Base-by-base conservation (phyloP, 2,797 vertebrate genomes). In the Eupleurogrammus muticus region DNA sequence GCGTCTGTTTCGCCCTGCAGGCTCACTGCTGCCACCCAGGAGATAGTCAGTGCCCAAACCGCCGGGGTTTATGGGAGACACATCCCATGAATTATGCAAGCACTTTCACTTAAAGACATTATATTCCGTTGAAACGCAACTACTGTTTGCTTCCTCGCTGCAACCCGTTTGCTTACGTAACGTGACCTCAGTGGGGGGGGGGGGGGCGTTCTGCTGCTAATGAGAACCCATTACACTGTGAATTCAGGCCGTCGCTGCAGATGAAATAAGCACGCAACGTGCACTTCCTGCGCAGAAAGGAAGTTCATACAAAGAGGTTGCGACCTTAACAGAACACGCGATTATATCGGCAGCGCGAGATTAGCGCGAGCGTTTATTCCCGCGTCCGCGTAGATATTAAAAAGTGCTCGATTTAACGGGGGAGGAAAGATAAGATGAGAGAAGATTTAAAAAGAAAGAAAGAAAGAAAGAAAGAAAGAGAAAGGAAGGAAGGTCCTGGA, bases 221-320 rank as follows among this genome's bases (percentile, higher is more conserved):
- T 58, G 57, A 73, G 57, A 35, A 61, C 24, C 56, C 48, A 57
- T 72, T 76, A 59, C 21, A 38, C 60, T 38, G 57, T 36, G 57
- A 77, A 52, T 35, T 62, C 19, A 42, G 34, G 49, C 38, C 38
- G 17, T 69, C 34, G 56, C 75, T 76, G 51, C 34, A 70, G 73
- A 79, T 55, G 51, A 65, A 75, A 79, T 46, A 49, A 64, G 76
- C 34, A 8, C 70, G 28, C 52, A 70, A 42, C 66, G 79, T 77
- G 82, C 80, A 86, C 65, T 88, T 90, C 75, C 74, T 70, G 72
- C 34, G 10, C 54, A 49, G 14, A 78, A 44, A 66, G 53, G 59
- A 57, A n/a, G 66, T 73, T 73, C 51, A 46, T 59, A 56, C n/a
- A 7, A 73, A 36, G 66, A 62, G 66, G 77, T 67, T 65, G 16